Base-by-base conservation (phyloP, 2,888 invertebrate genomes). In the Lacanobia oleracea region DNA sequence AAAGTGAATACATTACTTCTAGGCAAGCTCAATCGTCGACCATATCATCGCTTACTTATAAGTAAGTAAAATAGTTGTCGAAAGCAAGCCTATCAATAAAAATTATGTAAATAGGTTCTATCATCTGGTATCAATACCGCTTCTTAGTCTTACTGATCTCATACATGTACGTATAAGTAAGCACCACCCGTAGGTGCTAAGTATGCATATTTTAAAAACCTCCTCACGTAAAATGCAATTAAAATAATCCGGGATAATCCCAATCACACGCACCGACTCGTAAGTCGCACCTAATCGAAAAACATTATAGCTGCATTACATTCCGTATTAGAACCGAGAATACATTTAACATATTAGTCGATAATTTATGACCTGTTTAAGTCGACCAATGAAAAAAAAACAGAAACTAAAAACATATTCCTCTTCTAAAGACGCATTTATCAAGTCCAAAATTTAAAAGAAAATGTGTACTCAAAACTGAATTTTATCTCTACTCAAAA, bases 401-500 rank as follows among this genome's bases (percentile, higher is more conserved):
- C 9, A 16, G 12, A 33, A 12, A 23, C 21, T 54, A 40, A 10
- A 79, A 75, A 77, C 51, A 73, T 16, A 63, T 75, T 62, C 23
- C 62, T 33, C 1, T 33, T 57, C 21, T 21, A 53, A 62, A 65
- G 45, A 65, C 69, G 14, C 63, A 79, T 80, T 80, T 75, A 80
- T 71, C 70, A 71, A 33, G 6, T 67, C 10, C 45, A 40, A 64
- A 66, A 50, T 56, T 33, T 27, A 1, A 72, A 71, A 67, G 33
- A 37, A 68, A 73, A 40, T 57, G 45, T 59, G 51, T 43, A 54
- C 12, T 54, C 63, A n/a, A 57, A 61, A 60, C 48, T 67, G 63
- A 67, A 76, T 70, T 81, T 81, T 73, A 82, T 86, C 74, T 82
- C 67, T 48, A 69, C 50, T 70, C 56, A 72, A 68, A 70, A 79